phyloP scores from a whole-genome alignment of 2,888 invertebrate genomes.

The Nipponacmea schrenckii region DNA sequence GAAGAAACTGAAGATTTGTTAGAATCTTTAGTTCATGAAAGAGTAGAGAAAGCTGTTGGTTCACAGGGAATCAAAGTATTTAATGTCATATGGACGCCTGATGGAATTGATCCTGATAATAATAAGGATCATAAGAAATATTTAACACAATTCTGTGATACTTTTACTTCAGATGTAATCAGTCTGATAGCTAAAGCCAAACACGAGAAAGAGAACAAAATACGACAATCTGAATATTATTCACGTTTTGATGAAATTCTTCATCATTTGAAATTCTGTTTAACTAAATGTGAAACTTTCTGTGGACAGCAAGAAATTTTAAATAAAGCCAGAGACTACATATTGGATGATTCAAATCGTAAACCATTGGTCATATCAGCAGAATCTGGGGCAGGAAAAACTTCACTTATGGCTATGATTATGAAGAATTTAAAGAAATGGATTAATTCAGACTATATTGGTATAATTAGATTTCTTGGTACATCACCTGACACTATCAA shows the following conservation, averaged over 20 bases:
- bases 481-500: constrained; percentile 48
- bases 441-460: constrained; percentile 39
- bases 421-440: constrained; percentile 48
- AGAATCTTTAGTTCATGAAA: constrained; percentile 30
- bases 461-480: constrained; percentile 52
- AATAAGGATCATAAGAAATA: constrained; percentile 46
- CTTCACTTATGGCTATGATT: constrained; percentile 58
- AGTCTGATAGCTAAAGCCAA: constrained; percentile 41
- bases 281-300: constrained; percentile 55
- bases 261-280: constrained; percentile 60
- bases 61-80: constrained; percentile 29
- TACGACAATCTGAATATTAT: constrained; percentile 49
- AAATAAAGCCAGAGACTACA: constrained; percentile 22
- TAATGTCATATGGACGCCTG: constrained; percentile 40
- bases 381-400: constrained; percentile 58
- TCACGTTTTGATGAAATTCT: constrained; percentile 52
- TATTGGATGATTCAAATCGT: constrained; percentile 31
- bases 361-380: constrained; percentile 54
- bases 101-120: constrained; percentile 45
- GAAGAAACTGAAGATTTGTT: constrained; percentile 37
- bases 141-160: constrained; percentile 45
- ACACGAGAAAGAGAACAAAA: constrained; percentile 31
- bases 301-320: constrained; percentile 56
- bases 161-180: constrained; percentile 44
- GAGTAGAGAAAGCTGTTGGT: constrained; percentile 33